phyloP scores from a whole-genome alignment of 2,888 invertebrate species.

The Atethmia centrago region DNA sequence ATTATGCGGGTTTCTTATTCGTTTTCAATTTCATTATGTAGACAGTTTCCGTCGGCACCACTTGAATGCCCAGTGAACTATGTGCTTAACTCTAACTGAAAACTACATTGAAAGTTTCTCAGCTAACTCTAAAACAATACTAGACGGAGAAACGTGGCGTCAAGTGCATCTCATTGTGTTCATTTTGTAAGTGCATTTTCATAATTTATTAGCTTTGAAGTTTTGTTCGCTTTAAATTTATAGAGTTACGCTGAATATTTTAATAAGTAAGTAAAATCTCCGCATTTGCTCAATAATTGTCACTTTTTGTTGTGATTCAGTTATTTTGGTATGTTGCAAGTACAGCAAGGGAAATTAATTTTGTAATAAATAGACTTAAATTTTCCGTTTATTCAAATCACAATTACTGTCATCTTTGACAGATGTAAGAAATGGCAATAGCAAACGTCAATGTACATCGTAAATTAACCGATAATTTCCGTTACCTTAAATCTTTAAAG shows the following conservation, averaged over 20 bases:
- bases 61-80: background rate
- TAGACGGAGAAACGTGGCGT: background rate
- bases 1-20: too few relatives aligned
- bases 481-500: background rate
- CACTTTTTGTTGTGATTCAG: background rate
- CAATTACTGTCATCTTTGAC: too few relatives aligned
- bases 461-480: too few relatives aligned
- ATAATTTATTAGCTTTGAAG: background rate
- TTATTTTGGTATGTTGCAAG: background rate
- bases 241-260: background rate
- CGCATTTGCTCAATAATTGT: background rate
- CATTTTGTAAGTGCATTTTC: background rate
- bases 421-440: too few relatives aligned
- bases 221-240: too few relatives aligned
- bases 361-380: too few relatives aligned
- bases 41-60: background rate
- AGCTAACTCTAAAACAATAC: background rate
- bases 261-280: background rate
- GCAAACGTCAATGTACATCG: too few relatives aligned
- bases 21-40: background rate
- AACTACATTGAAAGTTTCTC: constrained; percentile 11
- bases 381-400: too few relatives aligned
- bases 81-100: background rate
- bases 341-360: background rate
- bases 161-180: constrained; percentile 7